Base-by-base conservation (phyloP, 2,113 vertebrate genomes). In the Lepus americanus region DNA sequence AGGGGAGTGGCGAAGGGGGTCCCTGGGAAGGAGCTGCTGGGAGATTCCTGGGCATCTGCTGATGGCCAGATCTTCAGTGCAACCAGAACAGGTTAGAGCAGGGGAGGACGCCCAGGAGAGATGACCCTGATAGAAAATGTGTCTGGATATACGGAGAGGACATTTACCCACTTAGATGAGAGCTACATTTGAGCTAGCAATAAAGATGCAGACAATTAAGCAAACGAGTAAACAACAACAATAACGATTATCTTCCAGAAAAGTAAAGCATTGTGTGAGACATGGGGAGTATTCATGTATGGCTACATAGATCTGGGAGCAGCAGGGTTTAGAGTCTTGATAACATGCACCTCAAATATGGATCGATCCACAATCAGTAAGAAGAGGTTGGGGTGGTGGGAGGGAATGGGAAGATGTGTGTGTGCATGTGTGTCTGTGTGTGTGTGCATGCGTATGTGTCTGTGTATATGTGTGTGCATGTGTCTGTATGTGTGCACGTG, bases 221-320 rank as follows among this genome's bases (percentile, higher is more conserved):
- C 61, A 86, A 86, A 67, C 74, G 61, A 67, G 29, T 25, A 39
- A 51, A 72, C 13, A 63, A 67, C 33, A 53, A 36, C 53, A 79
- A 51, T 11, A 27, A 70, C 6, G 51, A 70, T 77, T 53, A 63
- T 63, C 27, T 59, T 74, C 69, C 51, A 63, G 59, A 63, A 87
- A 90, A 86, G 22, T 80, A 90, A 90, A 86, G 63, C 5, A 36
- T 61, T 82, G 49, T 92, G 39, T 27, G 64, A 78, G 29, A 81
- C 86, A 92, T 70, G 39, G 61, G 29, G 78, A 72, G 29, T 77
- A 33, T 84, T 83, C 20, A 23, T n/a, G 10, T 89, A 63, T 51
- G 33, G 44, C 31, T 19, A 69, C 49, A 31, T 72, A n/a, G 53
- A n/a, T 78, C 67, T 31, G 10, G 33, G 77, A 64, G 64, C 66